Percentiles rank a stretch among this genome's conserved stretches.
phyloP scores from a whole-genome alignment of 2,113 vertebrate species.

The Corvus hawaiiensis region DNA sequence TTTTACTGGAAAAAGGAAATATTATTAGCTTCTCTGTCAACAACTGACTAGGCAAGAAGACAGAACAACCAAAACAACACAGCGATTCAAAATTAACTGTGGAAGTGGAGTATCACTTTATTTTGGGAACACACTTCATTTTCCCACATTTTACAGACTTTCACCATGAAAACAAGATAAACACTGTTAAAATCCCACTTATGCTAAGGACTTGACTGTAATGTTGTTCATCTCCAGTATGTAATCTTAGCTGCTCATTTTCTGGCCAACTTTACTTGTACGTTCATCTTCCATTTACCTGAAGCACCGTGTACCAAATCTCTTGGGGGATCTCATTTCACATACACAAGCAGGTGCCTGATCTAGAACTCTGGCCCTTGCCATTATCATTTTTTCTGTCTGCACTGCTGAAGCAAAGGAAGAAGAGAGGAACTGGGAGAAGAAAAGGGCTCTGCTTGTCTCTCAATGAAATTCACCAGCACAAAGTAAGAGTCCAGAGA shows the following conservation, averaged over 20 bases:
- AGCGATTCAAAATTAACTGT: neutral
- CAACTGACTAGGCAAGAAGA: neutral
- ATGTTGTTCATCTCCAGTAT: neutral
- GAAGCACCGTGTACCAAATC: neutral
- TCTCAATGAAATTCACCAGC: neutral
- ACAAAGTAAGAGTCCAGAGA: neutral
- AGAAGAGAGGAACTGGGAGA: neutral
- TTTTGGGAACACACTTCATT: neutral
- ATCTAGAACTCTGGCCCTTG: neutral
- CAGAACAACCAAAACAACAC: neutral
- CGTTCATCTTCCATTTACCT: accelerated
- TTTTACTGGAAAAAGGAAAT: neutral
- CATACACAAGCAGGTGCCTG: neutral
- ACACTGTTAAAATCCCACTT: neutral
- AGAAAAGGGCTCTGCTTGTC: neutral
- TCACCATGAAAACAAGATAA: neutral
- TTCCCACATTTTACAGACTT: neutral
- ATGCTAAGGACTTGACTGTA: neutral
- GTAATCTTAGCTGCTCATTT: neutral
- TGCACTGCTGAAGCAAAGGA: neutral
- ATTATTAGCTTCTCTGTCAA: neutral
- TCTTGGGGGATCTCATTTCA: neutral
- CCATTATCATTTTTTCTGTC: neutral
- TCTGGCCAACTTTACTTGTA: neutral
- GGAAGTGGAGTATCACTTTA: neutral